Base-by-base conservation (phyloP, 2,113 vertebrate genomes). In the Solenodon paradoxus region DNA sequence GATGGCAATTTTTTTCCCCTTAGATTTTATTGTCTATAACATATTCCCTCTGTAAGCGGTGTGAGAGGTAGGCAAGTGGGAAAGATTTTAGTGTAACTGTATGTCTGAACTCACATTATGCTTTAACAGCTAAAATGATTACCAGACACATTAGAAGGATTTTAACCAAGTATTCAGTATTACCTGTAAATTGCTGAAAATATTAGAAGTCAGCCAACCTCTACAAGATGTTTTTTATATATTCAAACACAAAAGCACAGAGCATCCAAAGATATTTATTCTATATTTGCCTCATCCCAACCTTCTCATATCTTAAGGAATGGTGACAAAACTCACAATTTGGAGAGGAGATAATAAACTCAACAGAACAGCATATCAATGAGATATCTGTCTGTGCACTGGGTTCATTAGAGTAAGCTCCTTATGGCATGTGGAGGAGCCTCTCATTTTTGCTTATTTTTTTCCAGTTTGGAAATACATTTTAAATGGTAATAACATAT, bases 11-110 rank as follows among this genome's bases (percentile, higher is more conserved):
- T 91, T 86, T 61, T 88, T 4, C 94, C 94, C 95, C 87, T 96
- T 38, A 85, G 92, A 97, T 98, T 98, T 98, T 98, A 98, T 98
- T 98, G 98, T 97, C 98, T 98, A 79, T 87, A 98, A 96, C 95
- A 92, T 66, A 10, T 96, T 98, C 94, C 81, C 94, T 98, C 95
- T 88, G 93, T 98, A 98, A 97, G 98, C 96, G 95, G 53, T 47
- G 64, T 71, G 92, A 98, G 98, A 98, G 97, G 86, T 95, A 96
- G 85, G 97, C 97, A 97, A 97, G 94, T 40, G 95, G 96, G 98
- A 97, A 98, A 95, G 97, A 97, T 97, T 98, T 96, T 95, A 96
- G 64, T 92, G 69, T 95, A 96, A 98, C 97, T 93, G 78, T 63
- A 94, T 96, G 92, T 97, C 97, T 98, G 97, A 94, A 95, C 97